Evolutionary conservation across 2,888 invertebrate species (phyloP).

Genomic region (Cantharis rustica): DNA sequence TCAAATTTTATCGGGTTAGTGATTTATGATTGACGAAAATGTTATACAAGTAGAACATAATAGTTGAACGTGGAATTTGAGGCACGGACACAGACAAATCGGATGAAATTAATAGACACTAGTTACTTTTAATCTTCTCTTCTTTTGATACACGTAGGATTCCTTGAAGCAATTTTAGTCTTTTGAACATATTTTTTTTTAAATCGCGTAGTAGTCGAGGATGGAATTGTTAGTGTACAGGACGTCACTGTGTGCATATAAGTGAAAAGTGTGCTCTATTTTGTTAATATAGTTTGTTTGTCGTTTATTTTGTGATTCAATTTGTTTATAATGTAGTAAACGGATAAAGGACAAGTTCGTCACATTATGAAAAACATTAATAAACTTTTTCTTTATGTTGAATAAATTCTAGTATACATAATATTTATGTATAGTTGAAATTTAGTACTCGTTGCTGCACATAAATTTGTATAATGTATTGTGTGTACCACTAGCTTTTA

Average conservation of each 20-base stretch:
- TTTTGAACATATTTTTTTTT: neutral
- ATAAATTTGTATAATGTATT: conserved; percentile 32
- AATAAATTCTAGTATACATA: neutral
- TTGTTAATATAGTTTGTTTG: neutral
- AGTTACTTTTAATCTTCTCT: too few relatives aligned
- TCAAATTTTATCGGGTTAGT: too few relatives aligned
- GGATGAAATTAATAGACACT: too few relatives aligned
- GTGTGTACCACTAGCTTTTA: conserved; percentile 32
- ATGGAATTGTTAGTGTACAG: neutral
- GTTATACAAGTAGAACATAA: neutral
- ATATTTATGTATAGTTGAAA: neutral
- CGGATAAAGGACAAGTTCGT: neutral
- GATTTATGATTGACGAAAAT: neutral
- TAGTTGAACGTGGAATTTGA: neutral
- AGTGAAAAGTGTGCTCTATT: neutral
- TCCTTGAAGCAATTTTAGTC: neutral
- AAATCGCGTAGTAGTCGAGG: neutral
- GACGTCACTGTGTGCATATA: neutral
- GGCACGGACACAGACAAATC: neutral
- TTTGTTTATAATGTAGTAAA: neutral
- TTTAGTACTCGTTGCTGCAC: conserved; percentile 29
- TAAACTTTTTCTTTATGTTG: neutral
- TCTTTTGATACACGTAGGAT: neutral
- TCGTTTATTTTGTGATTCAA: neutral
- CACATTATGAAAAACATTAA: neutral